Base-by-base conservation (phyloP, 2,888 invertebrate species). In the Uloborus plumipes region DNA sequence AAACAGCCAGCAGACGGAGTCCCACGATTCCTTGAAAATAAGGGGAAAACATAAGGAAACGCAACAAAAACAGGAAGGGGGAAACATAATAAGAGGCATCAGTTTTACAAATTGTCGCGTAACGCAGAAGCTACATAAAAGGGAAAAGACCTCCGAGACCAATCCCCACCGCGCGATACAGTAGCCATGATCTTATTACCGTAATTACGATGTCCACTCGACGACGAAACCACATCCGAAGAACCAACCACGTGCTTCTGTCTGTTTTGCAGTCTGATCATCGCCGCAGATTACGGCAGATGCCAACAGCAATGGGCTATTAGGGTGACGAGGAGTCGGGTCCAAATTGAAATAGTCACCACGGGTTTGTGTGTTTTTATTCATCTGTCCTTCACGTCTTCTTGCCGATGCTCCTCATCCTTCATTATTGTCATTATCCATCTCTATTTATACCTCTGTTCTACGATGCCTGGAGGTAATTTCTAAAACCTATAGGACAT, bases 271-370 rank as follows among this genome's bases (percentile, higher is more conserved):
- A 80, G 72, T 61, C 31, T 39, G 78, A 69, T 62, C 49, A 61
- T 31, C 14, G 53, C 49, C 22, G 2, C 20, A 69, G 73, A 70
- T 66, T 67, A 39, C 61, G 16, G 6, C 47, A 13, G 26, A 39
- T 22, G 18, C 39, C 49, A n/a, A 18, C 31, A 26, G 50, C 58
- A 31, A 1, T 20, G 62, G 73, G 53, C 9, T 15, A n/a, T 49
- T 26, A 64, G 79, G 80, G 69, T 74, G 69, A 69, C 74, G 73
- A 31, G 55, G 58, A 73, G 62, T 59, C 67, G 31, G 49, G 39
- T 53, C 62, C 70, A 81, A 81, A 81, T 81, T 81, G 80, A 81
- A 81, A 80, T 80, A 74, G 80, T 81, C 80, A 81, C 80, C 74
- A 73, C 9, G 20, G 7, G 49, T 73, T 65, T 65, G 39, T 18